phyloP scores from a whole-genome alignment of 2,113 vertebrate species.

The Crotalus viridis region DNA sequence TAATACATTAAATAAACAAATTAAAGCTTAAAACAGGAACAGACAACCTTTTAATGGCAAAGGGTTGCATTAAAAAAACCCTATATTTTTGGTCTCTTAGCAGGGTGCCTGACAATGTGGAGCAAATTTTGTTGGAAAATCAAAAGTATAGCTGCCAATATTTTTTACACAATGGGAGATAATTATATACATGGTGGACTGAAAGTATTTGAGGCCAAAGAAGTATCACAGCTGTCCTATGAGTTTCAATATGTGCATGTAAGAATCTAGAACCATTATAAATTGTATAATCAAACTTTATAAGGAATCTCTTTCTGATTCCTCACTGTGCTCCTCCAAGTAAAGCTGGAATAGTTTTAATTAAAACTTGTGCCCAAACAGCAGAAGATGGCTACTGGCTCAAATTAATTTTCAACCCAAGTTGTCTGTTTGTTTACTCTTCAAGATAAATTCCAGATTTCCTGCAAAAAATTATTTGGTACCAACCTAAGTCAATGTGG shows the following conservation, averaged over 20 bases:
- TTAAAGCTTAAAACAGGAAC: background rate
- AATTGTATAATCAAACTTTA: background rate
- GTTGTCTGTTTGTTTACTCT: background rate
- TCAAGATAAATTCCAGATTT: background rate
- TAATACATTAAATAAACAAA: background rate
- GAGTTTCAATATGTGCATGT: background rate
- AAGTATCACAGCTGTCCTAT: background rate
- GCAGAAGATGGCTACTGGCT: background rate
- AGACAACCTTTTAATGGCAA: background rate
- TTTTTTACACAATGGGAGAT: background rate
- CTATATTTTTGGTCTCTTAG: background rate
- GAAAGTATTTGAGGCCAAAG: background rate
- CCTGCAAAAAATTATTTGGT: background rate
- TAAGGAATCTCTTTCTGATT: background rate
- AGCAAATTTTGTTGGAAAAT: background rate
- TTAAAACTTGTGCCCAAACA: background rate
- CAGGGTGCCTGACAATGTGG: background rate
- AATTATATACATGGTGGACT: background rate
- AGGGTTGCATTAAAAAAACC: background rate
- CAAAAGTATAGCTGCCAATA: background rate
- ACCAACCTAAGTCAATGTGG: background rate
- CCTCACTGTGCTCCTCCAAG: background rate
- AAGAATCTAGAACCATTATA: background rate
- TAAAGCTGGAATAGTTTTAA: background rate
- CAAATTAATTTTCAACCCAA: background rate